Evolutionary conservation across 2,888 invertebrate species (phyloP).

Genomic region (Cataglyphis livida): DNA sequence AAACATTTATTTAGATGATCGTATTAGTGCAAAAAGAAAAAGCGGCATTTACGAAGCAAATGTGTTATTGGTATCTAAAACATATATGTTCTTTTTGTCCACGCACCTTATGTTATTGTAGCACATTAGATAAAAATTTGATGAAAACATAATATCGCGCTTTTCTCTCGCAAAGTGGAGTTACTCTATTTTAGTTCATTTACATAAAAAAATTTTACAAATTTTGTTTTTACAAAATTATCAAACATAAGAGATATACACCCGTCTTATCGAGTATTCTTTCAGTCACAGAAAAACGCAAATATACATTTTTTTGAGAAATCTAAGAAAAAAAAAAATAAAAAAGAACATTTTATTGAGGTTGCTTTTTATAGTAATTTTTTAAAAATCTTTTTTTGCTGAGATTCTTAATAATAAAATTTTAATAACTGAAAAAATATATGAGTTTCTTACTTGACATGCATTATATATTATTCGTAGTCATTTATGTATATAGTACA

Average conservation of each 20-base stretch:
- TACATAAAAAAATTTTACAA: neutral
- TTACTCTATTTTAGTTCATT: conserved; percentile 14
- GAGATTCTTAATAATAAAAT: neutral
- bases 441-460: neutral
- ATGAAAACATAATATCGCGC: neutral
- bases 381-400: neutral
- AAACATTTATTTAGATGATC: neutral
- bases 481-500: neutral
- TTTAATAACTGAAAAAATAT: neutral
- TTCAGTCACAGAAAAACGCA: neutral
- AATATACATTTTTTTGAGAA: neutral
- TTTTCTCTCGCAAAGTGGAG: neutral
- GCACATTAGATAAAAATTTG: conserved; percentile 7
- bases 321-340: neutral
- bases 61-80: neutral
- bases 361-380: neutral
- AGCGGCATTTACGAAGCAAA: conserved; percentile 17
- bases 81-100: conserved; percentile 1
- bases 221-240: conserved; percentile 8
- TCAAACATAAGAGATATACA: neutral
- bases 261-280: neutral
- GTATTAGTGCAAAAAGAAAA: neutral
- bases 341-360: neutral
- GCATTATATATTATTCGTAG: neutral
- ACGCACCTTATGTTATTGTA: neutral